phyloP scores from a whole-genome alignment of 2,797 vertebrate genomes.

The Pangasius macronema region DNA sequence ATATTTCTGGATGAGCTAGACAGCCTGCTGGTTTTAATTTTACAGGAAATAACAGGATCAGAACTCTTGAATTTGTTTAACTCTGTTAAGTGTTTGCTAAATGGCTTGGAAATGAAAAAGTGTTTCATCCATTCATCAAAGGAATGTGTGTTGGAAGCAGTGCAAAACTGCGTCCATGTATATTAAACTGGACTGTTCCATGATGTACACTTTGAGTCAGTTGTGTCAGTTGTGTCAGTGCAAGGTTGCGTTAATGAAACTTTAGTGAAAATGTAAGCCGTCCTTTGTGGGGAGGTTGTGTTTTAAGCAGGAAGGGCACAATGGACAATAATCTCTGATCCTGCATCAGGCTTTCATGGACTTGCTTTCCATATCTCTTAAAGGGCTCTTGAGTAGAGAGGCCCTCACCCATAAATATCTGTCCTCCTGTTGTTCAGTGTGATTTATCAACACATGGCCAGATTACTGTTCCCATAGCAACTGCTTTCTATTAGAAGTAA shows the following conservation, averaged over 20 bases:
- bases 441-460: constrained; percentile 38
- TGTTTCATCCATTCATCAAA: constrained; percentile 23
- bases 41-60: constrained; percentile 38
- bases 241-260: constrained; percentile 12
- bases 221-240: background rate
- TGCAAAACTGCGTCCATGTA: background rate
- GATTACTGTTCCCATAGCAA: constrained; percentile 54
- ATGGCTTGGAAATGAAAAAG: background rate
- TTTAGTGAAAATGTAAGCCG: constrained; percentile 1
- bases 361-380: constrained; percentile 53
- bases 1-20: constrained; percentile 18
- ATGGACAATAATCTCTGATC: background rate
- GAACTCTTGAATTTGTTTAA: constrained; percentile 9
- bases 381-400: constrained; percentile 52
- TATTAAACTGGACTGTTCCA: background rate
- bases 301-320: background rate
- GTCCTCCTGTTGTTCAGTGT: constrained; percentile 50
- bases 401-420: constrained; percentile 58
- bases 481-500: constrained; percentile 28
- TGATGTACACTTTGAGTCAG: background rate
- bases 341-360: constrained; percentile 14
- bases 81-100: background rate
- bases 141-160: background rate
- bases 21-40: constrained; percentile 44
- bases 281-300: constrained; percentile 21